Base-by-base conservation (phyloP, 2,888 invertebrate species). In the Cremastinae sp. region DNA sequence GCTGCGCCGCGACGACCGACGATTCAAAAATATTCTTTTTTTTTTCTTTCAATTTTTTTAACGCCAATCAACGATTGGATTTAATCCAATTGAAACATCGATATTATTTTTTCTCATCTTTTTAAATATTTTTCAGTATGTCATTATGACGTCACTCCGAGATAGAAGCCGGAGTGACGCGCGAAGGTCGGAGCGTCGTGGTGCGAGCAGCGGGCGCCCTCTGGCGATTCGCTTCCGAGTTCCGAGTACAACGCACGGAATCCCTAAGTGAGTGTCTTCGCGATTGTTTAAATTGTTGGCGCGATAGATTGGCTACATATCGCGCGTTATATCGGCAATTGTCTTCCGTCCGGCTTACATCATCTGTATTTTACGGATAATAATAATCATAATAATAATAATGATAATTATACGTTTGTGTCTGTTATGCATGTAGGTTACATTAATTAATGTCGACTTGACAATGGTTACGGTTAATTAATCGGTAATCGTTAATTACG, bases 221-320 rank as follows among this genome's bases (percentile, higher is more conserved):
- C 37, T 82, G 85, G 73, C 84, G 85, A 87, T 89, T 80, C 89
- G 88, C 77, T 82, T 88, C 85, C 89, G 89, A 89, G 88, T 84
- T 78, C 84, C 85, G 83, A 86, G 86, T 85, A 85, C 61, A 59
- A 74, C 83, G 76, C 80, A 28, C 22, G 20, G 45, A 71, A 55
- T 80, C 85, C 86, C 87, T 85, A 81, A 88, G 89, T 88, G 86
- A 87, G 87, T 89, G 88, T 88, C 89, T 89, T 86, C 86, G 89
- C 89, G 89, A 86, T 86, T 84, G 82, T 83, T 84, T 80, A 83
- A 81, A 43, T 81, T 72, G 74, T 28, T 80, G 73, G 82, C 83
- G 83, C 81, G 72, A 78, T 79, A 79, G 77, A 78, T 72, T 78
- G 49, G 55, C 68, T 74, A 71, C 64, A 70, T 72, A 65, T 80